These are phyloP conservation scores for Drosophila baimaii DNA, from an alignment of 1,140 invertebrate genomes.

Conservation along the genomic window DNA sequence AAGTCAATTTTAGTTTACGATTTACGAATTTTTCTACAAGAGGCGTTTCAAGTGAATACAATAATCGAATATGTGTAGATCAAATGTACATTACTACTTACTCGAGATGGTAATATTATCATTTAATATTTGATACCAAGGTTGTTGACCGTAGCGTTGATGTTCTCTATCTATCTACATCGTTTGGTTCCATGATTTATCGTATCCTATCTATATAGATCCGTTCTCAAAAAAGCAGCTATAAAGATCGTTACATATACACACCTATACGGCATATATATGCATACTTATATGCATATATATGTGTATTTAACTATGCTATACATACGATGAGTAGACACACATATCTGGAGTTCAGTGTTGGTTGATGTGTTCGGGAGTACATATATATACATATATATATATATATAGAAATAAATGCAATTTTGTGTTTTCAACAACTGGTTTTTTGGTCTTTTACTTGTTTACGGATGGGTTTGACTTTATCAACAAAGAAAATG, in stretches of 20 bases:
- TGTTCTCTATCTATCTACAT: slow-evolving; percentile 47
- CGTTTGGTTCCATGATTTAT: slow-evolving; percentile 57
- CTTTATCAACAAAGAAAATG: too few relatives aligned
- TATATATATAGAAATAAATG: slow-evolving; percentile 45
- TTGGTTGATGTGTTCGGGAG: slow-evolving; percentile 47
- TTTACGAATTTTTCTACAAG: slow-evolving; percentile 67
- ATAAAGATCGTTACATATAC: slow-evolving; percentile 49
- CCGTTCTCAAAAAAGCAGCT: slow-evolving; percentile 44
- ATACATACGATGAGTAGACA: slow-evolving; percentile 53
- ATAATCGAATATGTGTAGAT: slow-evolving; percentile 60
- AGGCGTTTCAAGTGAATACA: slow-evolving; percentile 70
- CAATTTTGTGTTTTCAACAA: slow-evolving; percentile 42
- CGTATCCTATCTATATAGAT: slow-evolving; percentile 48
- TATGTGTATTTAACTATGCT: slow-evolving; percentile 49
- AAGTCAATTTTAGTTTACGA: slow-evolving; percentile 57
- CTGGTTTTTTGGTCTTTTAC: neutral
- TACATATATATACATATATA: slow-evolving; percentile 42
- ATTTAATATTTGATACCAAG: slow-evolving; percentile 57
- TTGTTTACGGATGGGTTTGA: neutral
- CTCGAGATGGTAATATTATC: slow-evolving; percentile 39
- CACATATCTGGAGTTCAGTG: slow-evolving; percentile 57
- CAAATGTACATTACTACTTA: slow-evolving; percentile 44
- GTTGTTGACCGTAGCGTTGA: slow-evolving; percentile 57
- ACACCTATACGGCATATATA: slow-evolving; percentile 19
- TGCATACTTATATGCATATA: slow-evolving; percentile 17